A percentile compares a stretch with the other conserved stretches of the same genome.
Evolutionary conservation across 2,797 vertebrate genomes (phyloP).

Genomic region (Zenarchopterus dispar): DNA sequence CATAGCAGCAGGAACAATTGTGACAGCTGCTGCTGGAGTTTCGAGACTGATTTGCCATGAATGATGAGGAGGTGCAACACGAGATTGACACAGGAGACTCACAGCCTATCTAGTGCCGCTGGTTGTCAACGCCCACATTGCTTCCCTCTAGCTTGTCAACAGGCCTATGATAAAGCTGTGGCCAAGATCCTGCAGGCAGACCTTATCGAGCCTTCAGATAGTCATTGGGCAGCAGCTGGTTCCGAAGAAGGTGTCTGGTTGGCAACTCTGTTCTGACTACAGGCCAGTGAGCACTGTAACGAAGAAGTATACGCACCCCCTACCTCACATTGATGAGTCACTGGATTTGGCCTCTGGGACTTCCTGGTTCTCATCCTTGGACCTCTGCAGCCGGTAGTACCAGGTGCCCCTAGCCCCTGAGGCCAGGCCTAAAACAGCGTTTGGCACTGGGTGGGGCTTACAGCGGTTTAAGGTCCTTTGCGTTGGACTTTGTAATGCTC

Average conservation of each 20-base stretch:
- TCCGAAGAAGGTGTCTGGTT: no score
- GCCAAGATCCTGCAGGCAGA: no score
- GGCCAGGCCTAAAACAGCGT: not conserved
- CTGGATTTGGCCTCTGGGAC: no score
- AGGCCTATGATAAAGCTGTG: conserved; percentile 8
- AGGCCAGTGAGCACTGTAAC: no score
- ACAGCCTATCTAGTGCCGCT: conserved; percentile 13
- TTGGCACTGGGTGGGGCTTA: not conserved
- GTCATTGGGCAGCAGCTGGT: no score
- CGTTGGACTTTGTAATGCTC: no score
- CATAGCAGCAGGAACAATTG: not conserved
- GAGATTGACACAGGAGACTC: conserved; percentile 22
- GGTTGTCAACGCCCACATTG: conserved; percentile 4
- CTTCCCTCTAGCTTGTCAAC: conserved; percentile 20
- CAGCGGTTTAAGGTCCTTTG: not conserved
- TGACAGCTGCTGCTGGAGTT: conserved; percentile 30
- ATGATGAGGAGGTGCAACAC: conserved; percentile 15
- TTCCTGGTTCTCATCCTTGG: no score
- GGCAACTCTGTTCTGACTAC: no score
- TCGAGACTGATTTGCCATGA: conserved; percentile 24
- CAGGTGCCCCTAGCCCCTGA: no score
- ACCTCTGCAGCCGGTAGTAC: no score
- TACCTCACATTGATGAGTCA: no score
- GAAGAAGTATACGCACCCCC: not conserved
- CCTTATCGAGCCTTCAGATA: no score